Evolutionary conservation across 2,113 vertebrate genomes (phyloP), one percentile per base, ranked within the genome.

Genomic region (Centrocercus urophasianus): DNA sequence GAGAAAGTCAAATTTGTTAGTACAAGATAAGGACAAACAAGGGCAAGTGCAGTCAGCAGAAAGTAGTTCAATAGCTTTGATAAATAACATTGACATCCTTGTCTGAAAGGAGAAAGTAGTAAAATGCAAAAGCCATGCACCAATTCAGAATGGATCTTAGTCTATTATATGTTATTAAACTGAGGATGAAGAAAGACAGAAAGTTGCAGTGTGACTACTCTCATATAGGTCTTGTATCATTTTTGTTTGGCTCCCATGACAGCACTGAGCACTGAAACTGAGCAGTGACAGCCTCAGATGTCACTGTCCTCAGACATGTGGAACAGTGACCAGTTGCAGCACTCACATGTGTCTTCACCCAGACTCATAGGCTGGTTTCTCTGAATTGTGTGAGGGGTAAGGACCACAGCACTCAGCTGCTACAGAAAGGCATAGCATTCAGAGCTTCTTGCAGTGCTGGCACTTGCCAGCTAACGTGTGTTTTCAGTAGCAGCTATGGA

Each of bases 341-440:
- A 36, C 38, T 30, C 22, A n/a, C 2, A 0, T 0, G 0, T 61
- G 19, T 70, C 48, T 43, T 80, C 28, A 2, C 7, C n/a, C 4
- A 18, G 17, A 73, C 32, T 69, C 76, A 38, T 11, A 15, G 8
- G 3, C 19, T 77, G 16, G 1, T 50, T 90, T 66, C 50, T 60
- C 47, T 70, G 50, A 80, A 32, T n/a, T 74, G 25, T 7, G 32
- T 66, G 81, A 47, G 18, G 28, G 10, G 8, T 34, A 17, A 66
- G n/a, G 42, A 57, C 10, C 40, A 69, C 32, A 57, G 56, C 21
- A 86, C 24, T n/a, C 71, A 69, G 1, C 30, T 65, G 40, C 38
- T 74, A 25, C 52, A 64, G 18, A n/a, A 47, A 59, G 38, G 32
- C 17, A 20, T 7, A 21, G 43, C 10, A 27, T 36, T 66, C 38